phyloP scores from a whole-genome alignment of 2,113 vertebrate species.

The Halichoerus grypus region DNA sequence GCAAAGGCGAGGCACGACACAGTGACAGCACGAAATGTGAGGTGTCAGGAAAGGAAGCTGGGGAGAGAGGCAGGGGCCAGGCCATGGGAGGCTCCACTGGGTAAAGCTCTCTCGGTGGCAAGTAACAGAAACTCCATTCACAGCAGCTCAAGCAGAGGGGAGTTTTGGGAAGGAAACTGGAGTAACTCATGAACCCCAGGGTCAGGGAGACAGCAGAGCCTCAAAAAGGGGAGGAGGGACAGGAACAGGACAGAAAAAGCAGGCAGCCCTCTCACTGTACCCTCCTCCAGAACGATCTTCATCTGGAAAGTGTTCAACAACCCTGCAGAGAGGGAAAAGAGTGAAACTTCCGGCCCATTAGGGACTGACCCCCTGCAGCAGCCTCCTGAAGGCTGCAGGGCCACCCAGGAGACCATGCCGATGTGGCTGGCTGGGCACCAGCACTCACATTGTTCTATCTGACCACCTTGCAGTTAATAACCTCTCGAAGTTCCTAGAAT shows the following conservation, averaged over 20 bases:
- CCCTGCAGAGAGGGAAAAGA: not conserved
- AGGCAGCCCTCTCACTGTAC: not conserved
- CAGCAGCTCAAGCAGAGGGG: not conserved
- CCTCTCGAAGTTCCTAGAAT: not conserved
- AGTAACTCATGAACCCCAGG: not conserved
- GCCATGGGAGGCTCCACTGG: not conserved
- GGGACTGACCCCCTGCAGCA: not conserved
- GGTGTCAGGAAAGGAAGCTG: not conserved
- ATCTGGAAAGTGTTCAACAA: not conserved
- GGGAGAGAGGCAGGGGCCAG: not conserved
- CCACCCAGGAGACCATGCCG: not conserved
- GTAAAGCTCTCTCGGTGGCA: not conserved
- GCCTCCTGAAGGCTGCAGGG: not conserved
- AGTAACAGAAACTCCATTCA: not conserved
- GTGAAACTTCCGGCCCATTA: not conserved
- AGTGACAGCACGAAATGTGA: not conserved
- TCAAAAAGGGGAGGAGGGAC: not conserved
- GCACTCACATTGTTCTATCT: fast-evolving
- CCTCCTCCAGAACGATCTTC: not conserved
- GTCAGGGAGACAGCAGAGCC: not conserved
- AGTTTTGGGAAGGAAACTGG: not conserved
- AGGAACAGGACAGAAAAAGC: not conserved
- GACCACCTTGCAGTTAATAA: not conserved
- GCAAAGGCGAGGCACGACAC: not conserved
- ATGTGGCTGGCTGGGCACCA: fast-evolving